phyloP scores from a whole-genome alignment of 2,888 invertebrate genomes.

The Pseudococcus jackbeardsleyi region DNA sequence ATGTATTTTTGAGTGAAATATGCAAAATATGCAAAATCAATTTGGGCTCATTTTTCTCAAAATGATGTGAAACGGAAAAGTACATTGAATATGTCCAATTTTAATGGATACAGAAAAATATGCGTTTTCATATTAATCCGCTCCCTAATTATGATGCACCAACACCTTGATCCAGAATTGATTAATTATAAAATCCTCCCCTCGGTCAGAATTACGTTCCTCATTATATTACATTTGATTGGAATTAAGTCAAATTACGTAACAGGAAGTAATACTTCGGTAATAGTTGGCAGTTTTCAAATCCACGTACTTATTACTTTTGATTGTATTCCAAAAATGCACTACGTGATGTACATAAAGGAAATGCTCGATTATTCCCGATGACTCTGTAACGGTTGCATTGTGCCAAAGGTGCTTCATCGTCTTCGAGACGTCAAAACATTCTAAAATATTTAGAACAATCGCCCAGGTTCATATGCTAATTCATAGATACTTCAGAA shows the following conservation, averaged over 20 bases:
- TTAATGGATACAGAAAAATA: too few species aligned
- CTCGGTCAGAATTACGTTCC: not conserved
- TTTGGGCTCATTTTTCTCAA: too few species aligned
- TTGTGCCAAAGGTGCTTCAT: not conserved
- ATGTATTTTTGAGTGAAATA: too few species aligned
- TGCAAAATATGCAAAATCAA: too few species aligned
- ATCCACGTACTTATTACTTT: constrained; percentile 23
- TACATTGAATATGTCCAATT: too few species aligned
- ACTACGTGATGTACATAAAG: constrained; percentile 16
- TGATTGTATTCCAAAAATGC: constrained; percentile 1
- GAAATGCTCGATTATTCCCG: not conserved
- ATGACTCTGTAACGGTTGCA: not conserved
- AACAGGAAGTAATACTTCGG: not conserved
- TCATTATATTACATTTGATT: not conserved
- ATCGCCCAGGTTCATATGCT: not conserved
- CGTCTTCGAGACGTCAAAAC: not conserved
- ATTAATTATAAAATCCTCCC: too few species aligned
- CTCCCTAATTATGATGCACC: too few species aligned
- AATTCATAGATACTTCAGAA: too few species aligned
- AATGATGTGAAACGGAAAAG: too few species aligned
- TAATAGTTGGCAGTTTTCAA: constrained; percentile 23
- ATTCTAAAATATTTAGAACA: not conserved
- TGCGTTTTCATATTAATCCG: too few species aligned
- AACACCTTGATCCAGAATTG: too few species aligned
- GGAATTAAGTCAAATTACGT: not conserved